These are phyloP conservation scores for Melanotaenia nigrans DNA, from an alignment of 2,797 vertebrate genomes.

Conservation along the genomic window DNA sequence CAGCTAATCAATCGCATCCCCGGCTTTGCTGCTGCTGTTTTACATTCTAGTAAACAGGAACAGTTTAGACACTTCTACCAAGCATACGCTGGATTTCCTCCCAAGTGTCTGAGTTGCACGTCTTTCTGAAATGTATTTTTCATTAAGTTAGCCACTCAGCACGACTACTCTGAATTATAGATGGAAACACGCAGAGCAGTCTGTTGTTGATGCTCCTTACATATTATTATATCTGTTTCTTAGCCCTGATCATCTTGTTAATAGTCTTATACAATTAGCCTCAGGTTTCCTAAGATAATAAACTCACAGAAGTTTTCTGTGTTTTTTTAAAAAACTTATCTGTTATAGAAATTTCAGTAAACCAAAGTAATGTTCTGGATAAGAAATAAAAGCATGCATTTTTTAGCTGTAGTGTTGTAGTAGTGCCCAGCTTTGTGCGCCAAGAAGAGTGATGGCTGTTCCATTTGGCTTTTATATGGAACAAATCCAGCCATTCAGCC, in stretches of 20 bases:
- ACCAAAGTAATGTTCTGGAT: not conserved
- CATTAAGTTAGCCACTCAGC: not conserved
- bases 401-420: not conserved
- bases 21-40: not conserved
- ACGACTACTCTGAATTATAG: conserved; percentile 16
- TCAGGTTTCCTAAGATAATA: not conserved
- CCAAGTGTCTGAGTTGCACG: not conserved
- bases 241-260: not conserved
- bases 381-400: not conserved
- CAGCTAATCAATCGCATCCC: conserved; percentile 16
- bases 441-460: not conserved
- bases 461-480: conserved; percentile 18
- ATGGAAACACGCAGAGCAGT: conserved; percentile 6
- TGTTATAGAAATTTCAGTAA: not conserved
- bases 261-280: not conserved
- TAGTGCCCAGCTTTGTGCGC: not conserved
- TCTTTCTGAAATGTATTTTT: conserved; percentile 31
- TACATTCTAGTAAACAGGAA: not conserved
- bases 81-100: not conserved
- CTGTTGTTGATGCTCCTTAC: too few relatives aligned
- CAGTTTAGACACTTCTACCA: not conserved
- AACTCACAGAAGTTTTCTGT: not conserved
- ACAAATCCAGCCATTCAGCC: conserved; percentile 13
- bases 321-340: not conserved
- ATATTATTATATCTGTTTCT: not conserved